phyloP scores from a whole-genome alignment of 2,888 invertebrate genomes.

The Beris morrisii region DNA sequence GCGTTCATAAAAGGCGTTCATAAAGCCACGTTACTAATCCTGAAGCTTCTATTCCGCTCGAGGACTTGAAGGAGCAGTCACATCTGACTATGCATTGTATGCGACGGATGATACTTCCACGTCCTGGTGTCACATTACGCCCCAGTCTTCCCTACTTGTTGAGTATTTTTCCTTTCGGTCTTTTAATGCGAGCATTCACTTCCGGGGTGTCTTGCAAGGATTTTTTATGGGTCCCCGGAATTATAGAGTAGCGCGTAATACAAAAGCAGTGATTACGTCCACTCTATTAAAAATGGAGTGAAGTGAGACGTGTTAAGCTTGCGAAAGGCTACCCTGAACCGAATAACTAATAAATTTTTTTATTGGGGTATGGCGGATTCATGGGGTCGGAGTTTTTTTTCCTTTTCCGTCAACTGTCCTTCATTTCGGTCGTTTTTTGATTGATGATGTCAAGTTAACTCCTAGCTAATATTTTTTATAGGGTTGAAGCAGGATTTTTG shows the following conservation, averaged over 20 bases:
- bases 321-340: no score
- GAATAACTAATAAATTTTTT: no score
- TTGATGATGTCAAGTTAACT: not conserved
- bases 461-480: not conserved
- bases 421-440: not conserved
- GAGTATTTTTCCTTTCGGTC: slow-evolving; percentile 2
- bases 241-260: no score
- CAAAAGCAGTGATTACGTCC: no score
- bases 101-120: slow-evolving; percentile 11
- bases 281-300: no score
- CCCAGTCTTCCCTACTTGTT: slow-evolving; percentile 3
- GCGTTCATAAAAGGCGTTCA: slow-evolving; percentile 19
- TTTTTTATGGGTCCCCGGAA: no score
- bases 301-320: no score
- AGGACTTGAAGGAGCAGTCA: slow-evolving; percentile 19
- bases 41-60: slow-evolving; percentile 18
- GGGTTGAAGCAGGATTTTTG: not conserved
- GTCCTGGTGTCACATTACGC: slow-evolving; percentile 2
- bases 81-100: slow-evolving; percentile 20
- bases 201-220: no score
- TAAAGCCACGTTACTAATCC: slow-evolving; percentile 24
- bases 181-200: not conserved
- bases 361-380: no score
- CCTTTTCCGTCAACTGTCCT: no score
- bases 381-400: no score